Evolutionary conservation across 2,888 invertebrate species (phyloP).

Genomic region (Gastrophysa polygoni): DNA sequence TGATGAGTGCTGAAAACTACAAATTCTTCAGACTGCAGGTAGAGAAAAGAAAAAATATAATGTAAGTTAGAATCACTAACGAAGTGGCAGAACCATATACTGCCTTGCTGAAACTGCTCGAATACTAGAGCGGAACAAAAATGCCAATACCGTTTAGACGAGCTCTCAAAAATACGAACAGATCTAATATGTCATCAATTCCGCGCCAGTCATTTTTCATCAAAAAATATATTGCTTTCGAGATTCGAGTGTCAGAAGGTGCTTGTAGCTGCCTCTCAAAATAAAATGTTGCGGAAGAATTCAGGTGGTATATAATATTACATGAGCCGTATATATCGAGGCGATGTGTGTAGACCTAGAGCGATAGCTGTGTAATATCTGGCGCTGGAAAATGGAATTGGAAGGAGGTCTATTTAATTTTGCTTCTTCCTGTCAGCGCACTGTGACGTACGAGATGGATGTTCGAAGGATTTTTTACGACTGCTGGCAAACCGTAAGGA

Average conservation of each 20-base stretch:
- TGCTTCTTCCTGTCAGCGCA: too few relatives aligned
- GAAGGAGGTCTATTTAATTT: neutral
- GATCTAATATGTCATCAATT: constrained; percentile 18
- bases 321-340: neutral
- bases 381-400: neutral
- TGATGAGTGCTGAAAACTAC: too few relatives aligned
- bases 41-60: too few relatives aligned
- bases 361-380: neutral
- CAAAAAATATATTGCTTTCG: constrained; percentile 17
- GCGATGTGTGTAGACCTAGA: neutral
- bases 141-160: neutral
- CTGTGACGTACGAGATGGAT: too few relatives aligned
- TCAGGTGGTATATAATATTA: neutral
- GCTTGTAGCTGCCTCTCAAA: neutral
- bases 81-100: too few relatives aligned
- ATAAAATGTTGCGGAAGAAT: neutral
- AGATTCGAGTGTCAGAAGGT: constrained; percentile 4
- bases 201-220: constrained; percentile 11
- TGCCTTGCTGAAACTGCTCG: too few relatives aligned
- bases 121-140: neutral
- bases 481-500: too few relatives aligned
- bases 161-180: neutral
- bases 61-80: too few relatives aligned
- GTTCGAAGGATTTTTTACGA: too few relatives aligned
- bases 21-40: too few relatives aligned